phyloP scores from a whole-genome alignment of 2,888 invertebrate species.

The Melanchra persicariae region DNA sequence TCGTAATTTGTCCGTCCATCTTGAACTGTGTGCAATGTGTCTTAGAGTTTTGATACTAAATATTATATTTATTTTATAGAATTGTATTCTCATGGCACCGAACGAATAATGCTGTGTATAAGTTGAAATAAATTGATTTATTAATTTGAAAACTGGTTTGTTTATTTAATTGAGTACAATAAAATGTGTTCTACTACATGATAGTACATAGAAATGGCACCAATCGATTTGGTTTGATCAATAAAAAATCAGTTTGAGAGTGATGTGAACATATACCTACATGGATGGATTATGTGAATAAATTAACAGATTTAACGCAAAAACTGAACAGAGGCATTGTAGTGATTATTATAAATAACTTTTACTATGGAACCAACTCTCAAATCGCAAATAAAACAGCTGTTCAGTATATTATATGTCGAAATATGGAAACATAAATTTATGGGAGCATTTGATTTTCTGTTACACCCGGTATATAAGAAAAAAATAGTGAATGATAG shows the following conservation, averaged over 20 bases:
- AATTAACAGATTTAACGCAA: no score
- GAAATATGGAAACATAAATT: no score
- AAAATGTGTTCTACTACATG: background rate
- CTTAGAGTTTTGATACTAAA: slow-evolving; percentile 68
- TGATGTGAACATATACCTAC: background rate
- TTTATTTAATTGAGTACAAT: slow-evolving; percentile 24
- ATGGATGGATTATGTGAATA: background rate
- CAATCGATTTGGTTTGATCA: background rate
- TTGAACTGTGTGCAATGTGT: slow-evolving; percentile 77
- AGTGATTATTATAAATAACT: no score
- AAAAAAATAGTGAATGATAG: no score
- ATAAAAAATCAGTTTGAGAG: background rate
- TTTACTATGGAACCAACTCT: no score
- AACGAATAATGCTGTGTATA: slow-evolving; percentile 48
- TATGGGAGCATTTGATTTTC: no score
- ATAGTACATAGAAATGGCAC: background rate
- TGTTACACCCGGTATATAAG: no score
- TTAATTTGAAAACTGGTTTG: slow-evolving; percentile 37
- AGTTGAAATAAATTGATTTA: slow-evolving; percentile 57
- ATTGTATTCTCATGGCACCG: slow-evolving; percentile 48
- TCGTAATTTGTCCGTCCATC: slow-evolving; percentile 83
- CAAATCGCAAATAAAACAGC: no score
- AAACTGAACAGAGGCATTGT: no score
- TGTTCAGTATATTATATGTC: no score
- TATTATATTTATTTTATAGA: slow-evolving; percentile 77